Conservation (phyloP, 2,113 vertebrate genomes). For the Anas platyrhynchos region DNA sequence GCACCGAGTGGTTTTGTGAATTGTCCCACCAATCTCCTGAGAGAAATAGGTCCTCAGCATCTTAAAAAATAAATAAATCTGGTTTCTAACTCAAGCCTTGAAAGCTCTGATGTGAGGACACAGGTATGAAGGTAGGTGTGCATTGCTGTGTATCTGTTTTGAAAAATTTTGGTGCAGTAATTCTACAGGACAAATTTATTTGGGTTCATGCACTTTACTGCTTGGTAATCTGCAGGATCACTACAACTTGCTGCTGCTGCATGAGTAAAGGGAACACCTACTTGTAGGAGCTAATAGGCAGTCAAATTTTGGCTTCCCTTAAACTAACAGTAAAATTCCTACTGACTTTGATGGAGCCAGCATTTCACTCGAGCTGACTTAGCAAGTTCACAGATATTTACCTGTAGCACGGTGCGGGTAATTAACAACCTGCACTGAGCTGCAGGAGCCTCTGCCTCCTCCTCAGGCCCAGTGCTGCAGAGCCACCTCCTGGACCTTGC, state of each 20-base stretch:
- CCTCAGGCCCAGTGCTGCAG: background rate
- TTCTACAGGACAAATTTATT: background rate
- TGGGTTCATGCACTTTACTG: background rate
- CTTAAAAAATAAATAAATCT: background rate
- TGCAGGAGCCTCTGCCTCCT: background rate
- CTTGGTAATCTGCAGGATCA: background rate
- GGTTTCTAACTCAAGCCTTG: background rate
- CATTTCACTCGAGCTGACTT: background rate
- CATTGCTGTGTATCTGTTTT: background rate
- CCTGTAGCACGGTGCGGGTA: background rate
- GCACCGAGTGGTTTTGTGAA: background rate
- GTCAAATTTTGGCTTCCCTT: background rate
- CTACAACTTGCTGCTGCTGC: background rate
- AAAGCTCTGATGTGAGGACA: background rate
- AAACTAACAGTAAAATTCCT: background rate
- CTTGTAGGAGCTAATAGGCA: background rate
- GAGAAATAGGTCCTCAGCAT: background rate
- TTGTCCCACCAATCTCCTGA: background rate
- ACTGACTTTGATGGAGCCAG: background rate
- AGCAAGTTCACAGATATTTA: accelerated
- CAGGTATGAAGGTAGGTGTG: accelerated
- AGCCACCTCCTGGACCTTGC: background rate
- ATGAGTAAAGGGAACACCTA: background rate
- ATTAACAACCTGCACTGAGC: background rate
- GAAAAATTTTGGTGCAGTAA: background rate